phyloP scores from a whole-genome alignment of 2,888 invertebrate genomes.

The Tetragonisca angustula region DNA sequence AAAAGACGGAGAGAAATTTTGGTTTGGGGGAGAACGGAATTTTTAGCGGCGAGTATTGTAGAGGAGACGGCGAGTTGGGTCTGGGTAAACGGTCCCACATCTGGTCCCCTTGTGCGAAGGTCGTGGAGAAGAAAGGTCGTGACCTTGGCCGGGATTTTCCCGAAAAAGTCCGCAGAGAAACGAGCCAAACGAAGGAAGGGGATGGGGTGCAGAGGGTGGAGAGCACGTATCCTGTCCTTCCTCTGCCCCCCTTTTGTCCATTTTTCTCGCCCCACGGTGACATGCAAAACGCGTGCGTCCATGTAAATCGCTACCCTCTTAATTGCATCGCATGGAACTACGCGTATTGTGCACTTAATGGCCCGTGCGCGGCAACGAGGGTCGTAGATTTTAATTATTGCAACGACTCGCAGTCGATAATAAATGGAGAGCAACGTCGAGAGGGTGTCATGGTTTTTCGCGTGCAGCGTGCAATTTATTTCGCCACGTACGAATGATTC shows the following conservation, averaged over 20 bases:
- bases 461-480: conserved; percentile 46
- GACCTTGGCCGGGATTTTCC: conserved; percentile 79
- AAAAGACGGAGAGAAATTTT: conserved; percentile 65
- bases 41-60: conserved; percentile 77
- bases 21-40: conserved; percentile 74
- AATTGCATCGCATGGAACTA: conserved; percentile 77
- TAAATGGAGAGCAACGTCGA: conserved; percentile 64
- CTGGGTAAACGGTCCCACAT: conserved; percentile 71
- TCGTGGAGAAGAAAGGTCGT: conserved; percentile 75
- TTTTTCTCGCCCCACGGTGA: conserved; percentile 76
- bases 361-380: conserved; percentile 68
- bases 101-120: conserved; percentile 67
- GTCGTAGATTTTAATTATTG: conserved; percentile 74
- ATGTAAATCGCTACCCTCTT: conserved; percentile 78
- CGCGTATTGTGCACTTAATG: conserved; percentile 78
- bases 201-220: conserved; percentile 7
- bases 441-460: conserved; percentile 61
- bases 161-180: conserved; percentile 75
- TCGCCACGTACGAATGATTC: conserved; percentile 28
- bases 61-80: conserved; percentile 58
- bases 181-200: conserved; percentile 33
- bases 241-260: conserved; percentile 46
- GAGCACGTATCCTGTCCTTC: conserved; percentile 15
- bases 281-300: conserved; percentile 79
- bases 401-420: conserved; percentile 69